These are phyloP conservation scores for Amblyopsis rosae DNA, from an alignment of 2,113 vertebrate species.

Conservation along the genomic window DNA sequence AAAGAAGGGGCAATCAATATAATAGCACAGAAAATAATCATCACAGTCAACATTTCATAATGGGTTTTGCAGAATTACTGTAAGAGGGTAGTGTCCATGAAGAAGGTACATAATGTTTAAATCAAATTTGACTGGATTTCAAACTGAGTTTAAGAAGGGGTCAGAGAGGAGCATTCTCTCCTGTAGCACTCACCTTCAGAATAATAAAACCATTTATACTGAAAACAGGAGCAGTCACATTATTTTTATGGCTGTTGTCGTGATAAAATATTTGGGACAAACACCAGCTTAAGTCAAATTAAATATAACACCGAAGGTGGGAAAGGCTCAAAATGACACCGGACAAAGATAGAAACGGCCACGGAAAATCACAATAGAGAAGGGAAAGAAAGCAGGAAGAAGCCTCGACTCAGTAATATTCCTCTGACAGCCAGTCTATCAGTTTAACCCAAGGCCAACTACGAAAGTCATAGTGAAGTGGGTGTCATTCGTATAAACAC, in stretches of 20 bases:
- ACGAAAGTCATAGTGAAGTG: not conserved
- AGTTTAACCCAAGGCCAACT: not conserved
- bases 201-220: not conserved
- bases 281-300: no score
- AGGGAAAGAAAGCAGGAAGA: slow-evolving; percentile 23
- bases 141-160: slow-evolving; percentile 25
- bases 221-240: not conserved
- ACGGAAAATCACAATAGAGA: not conserved
- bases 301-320: no score
- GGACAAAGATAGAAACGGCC: not conserved
- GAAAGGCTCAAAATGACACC: not conserved
- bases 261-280: not conserved
- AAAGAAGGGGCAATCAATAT: no score
- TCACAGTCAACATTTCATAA: no score
- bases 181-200: not conserved
- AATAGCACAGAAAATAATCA: no score
- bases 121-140: slow-evolving; percentile 2
- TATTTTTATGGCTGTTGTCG: not conserved
- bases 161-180: no score
- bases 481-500: not conserved
- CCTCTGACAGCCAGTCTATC: not conserved
- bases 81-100: no score
- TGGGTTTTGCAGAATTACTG: no score
- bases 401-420: not conserved
- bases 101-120: slow-evolving; percentile 1